Evolutionary conservation across 2,888 invertebrate species (phyloP), one percentile per base, ranked within the genome.

Genomic region (Catotricha subobsoleta): DNA sequence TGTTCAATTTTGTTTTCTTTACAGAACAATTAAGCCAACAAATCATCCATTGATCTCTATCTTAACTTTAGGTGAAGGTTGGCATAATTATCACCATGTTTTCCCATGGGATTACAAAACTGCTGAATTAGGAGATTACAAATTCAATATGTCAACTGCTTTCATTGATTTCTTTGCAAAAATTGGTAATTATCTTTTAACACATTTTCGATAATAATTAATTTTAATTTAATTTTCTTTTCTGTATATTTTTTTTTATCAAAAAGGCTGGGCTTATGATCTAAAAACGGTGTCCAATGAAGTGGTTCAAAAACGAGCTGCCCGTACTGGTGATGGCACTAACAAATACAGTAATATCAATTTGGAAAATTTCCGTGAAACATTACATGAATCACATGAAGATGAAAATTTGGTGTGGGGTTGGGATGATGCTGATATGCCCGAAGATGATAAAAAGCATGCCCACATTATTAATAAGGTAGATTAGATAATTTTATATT

Each of bases 1-100:
- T 21, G 13, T 25, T 7, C 13, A 8, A 25, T 25, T 25, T 25
- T 10, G 10, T 25, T 25, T 8, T 8, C 10, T 31, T 7, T 18
- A 37, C 12, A 37, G 37, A 13, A 13, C 29, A 15, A 39, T 39
- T n/a, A n/a, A 15, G 9, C 28, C 39, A 13, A 6, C 39, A 10
- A 16, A 39, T 13, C 28, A 39, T 40, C 5, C 13, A 27, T 23
- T 65, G 86, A 45, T 88, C 9, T 21, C 36, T 13, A 8, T 36
- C 13, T 12, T 13, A 9, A 23, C 36, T 2, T 36, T 25, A 16
- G 80, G 81, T 16, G 80, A 83, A 55, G 87, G 86, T 10, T 86
- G 82, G 78, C 86, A 87, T 60, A 87, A 87, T 64, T 87, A 84
- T 58, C 87, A 87, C 52, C 87, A 87, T 59, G 77, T 79, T 16